phyloP scores from a whole-genome alignment of 2,797 vertebrate genomes.

The Steatocranus sp. region DNA sequence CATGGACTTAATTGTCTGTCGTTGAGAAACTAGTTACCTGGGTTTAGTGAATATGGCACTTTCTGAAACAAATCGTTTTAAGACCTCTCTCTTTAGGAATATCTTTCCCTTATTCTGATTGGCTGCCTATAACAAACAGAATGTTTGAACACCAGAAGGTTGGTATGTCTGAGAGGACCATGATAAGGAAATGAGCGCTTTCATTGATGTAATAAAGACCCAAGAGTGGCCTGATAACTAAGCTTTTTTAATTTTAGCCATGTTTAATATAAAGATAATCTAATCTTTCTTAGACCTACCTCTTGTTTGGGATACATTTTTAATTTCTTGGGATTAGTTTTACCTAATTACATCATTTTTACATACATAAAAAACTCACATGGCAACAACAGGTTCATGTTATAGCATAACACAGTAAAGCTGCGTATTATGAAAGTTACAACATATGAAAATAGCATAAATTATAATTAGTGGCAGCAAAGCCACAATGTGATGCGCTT shows the following conservation, averaged over 20 bases:
- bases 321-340: neutral
- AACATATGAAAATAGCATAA: neutral
- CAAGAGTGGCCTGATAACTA: neutral
- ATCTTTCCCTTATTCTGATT: neutral
- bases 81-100: neutral
- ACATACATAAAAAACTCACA: neutral
- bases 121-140: neutral
- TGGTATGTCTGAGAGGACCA: neutral
- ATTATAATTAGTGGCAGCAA: neutral
- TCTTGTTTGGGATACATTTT: neutral
- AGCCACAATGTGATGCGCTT: neutral
- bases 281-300: neutral
- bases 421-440: neutral
- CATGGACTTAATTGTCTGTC: neutral
- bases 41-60: neutral
- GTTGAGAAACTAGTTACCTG: neutral
- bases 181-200: neutral
- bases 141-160: neutral
- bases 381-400: neutral
- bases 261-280: neutral
- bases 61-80: neutral
- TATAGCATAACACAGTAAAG: neutral
- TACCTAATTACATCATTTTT: neutral
- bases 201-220: neutral
- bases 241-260: neutral